Conservation (phyloP, 2,797 vertebrate genomes). For the Pangasius macronema region DNA sequence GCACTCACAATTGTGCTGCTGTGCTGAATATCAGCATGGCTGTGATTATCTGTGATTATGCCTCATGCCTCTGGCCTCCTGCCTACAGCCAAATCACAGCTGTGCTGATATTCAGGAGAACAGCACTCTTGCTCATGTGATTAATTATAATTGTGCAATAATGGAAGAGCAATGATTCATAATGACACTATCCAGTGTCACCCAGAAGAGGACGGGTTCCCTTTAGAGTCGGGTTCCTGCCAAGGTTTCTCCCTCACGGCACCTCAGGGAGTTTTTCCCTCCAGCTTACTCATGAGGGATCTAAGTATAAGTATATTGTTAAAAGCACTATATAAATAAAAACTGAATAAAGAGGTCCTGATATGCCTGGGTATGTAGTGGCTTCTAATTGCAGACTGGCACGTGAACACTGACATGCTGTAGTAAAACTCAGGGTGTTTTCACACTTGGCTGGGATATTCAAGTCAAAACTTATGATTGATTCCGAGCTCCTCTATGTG, state of each 20-base stretch:
- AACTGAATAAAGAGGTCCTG: background rate
- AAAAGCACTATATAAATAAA: background rate
- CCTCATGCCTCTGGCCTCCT: too few species aligned
- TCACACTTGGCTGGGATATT: background rate
- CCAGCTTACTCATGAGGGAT: background rate
- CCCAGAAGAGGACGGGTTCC: background rate
- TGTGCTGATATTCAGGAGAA: background rate
- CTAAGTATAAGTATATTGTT: background rate
- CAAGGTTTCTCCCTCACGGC: background rate
- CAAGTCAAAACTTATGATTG: background rate
- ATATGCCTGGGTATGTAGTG: background rate
- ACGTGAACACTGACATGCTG: background rate
- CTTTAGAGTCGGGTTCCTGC: background rate
- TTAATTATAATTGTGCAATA: background rate
- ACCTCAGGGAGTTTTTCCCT: background rate
- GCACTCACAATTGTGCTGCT: background rate
- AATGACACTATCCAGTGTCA: background rate
- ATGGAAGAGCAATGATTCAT: background rate
- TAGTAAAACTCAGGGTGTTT: background rate
- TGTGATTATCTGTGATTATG: background rate
- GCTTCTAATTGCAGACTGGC: background rate
- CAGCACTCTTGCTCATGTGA: background rate
- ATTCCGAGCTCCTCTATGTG: background rate
- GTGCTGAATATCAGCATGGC: background rate
- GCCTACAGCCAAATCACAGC: background rate